Base-by-base conservation (phyloP, 2,888 invertebrate species). In the Syrista parreyssii region DNA sequence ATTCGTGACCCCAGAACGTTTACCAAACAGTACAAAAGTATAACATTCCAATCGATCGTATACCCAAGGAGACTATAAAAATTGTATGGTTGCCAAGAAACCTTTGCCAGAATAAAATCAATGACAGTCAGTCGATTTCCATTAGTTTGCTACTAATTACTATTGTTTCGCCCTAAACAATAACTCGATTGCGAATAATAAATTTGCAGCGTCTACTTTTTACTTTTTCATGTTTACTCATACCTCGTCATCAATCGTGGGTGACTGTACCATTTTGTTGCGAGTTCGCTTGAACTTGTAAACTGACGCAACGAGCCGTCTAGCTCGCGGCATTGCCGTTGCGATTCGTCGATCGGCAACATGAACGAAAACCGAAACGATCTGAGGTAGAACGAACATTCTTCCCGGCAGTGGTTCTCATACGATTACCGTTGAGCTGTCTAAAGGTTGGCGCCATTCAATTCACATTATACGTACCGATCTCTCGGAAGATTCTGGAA, bases 381-480 rank as follows among this genome's bases (percentile, higher is more conserved):
- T 76, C 75, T 73, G 79, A 79, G 74, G 76, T 78, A 68, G 76
- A 78, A 76, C 79, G 75, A 73, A 72, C 80, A 82, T 82, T 79
- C 80, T 81, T 79, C 69, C 40, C 73, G 72, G 32, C 75, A 80
- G 78, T 77, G 80, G 76, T 78, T 82, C 77, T 81, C 68, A 76
- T 34, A 55, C 34, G 71, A 31, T 71, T 33, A 31, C 12, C 23
- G 2, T 15, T 55, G 23, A 55, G 55, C 55, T 55, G 55, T 23
- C 23, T 9, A 55, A 55, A 55, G 1, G 23, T 2, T 23, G 1
- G 2, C 0, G 55, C 55, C 23, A 55, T 55, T 55, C 40, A 55
- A 55, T 55, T 55, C 23, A 9, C 2, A 23, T 23, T 23, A 23
- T 15, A 9, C 23, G 55, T 6, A 23, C 55, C 2, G 0, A 55